Conservation (phyloP, 2,113 vertebrate species). For the Actenoides lindsayi region DNA sequence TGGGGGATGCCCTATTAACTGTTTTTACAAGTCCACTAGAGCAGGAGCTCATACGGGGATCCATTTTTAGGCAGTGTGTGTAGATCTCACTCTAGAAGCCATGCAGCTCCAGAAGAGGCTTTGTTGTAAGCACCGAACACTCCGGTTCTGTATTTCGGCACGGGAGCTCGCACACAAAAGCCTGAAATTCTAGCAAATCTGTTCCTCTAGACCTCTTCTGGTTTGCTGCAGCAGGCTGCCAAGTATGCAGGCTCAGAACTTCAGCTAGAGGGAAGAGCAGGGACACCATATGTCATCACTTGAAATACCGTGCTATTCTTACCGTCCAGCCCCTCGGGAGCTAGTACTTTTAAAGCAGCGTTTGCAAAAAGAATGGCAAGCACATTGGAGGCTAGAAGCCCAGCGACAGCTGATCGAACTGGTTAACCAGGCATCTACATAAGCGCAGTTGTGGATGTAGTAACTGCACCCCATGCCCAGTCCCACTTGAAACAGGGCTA, state of each 20-base stretch:
- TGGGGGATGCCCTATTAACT: background rate
- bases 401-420: slow-evolving; percentile 4
- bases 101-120: background rate
- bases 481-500: slow-evolving; percentile 10
- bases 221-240: background rate
- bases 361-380: background rate
- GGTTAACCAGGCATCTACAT: background rate
- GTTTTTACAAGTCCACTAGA: background rate
- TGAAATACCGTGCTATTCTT: background rate
- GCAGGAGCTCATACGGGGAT: background rate
- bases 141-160: background rate
- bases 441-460: background rate
- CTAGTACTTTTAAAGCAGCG: background rate
- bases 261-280: slow-evolving; percentile 5
- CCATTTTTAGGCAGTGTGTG: background rate
- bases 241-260: background rate
- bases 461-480: background rate
- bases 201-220: background rate
- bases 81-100: background rate
- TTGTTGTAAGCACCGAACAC: background rate
- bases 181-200: background rate
- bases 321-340: background rate
- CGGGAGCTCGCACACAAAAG: background rate
- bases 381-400: background rate
- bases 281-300: slow-evolving; percentile 22